Conservation (phyloP, 2,797 vertebrate species). For the Myoxocephalus aenaeus region DNA sequence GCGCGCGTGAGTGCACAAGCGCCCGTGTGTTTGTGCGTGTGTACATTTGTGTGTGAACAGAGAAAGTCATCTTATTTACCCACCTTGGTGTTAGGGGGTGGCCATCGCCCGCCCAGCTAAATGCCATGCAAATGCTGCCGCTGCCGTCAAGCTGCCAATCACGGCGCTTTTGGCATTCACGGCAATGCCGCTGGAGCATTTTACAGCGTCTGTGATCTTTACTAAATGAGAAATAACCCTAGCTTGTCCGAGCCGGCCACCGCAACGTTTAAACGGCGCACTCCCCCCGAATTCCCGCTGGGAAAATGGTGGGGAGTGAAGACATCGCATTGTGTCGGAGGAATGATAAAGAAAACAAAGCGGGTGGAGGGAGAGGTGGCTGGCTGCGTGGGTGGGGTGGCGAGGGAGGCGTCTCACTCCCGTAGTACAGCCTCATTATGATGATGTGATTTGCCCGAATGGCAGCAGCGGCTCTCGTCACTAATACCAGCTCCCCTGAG, state of each 20-base stretch:
- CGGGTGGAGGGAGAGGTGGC: conserved; percentile 45
- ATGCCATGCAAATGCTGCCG: conserved; percentile 99
- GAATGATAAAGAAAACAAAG: conserved; percentile 82
- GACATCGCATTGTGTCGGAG: conserved; percentile 78
- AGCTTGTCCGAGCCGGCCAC: conserved; percentile 80
- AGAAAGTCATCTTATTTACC: conserved; percentile 83
- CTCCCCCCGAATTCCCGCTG: conserved; percentile 81
- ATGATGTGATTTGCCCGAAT: conserved; percentile 98
- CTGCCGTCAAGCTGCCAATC: conserved; percentile 96
- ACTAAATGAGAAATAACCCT: conserved; percentile 99
- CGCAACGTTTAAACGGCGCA: conserved; percentile 91
- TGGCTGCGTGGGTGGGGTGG: conserved; percentile 58
- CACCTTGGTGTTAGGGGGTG: conserved; percentile 82
- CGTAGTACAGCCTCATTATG: conserved; percentile 99
- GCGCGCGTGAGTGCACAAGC: conserved; percentile 60
- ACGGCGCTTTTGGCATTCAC: conserved; percentile 92
- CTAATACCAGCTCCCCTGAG: conserved; percentile 84
- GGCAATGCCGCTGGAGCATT: conserved; percentile 92
- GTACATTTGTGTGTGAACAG: conserved; percentile 79
- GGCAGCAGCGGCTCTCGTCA: conserved; percentile 88
- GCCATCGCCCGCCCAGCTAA: conserved; percentile 87
- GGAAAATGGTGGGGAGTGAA: conserved; percentile 84
- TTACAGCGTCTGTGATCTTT: conserved; percentile 94
- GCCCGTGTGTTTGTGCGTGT: conserved; percentile 62
- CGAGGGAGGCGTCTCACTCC: conserved; percentile 72